Percentiles rank a stretch among this genome's conserved stretches.
These are phyloP conservation scores for Luperina nickerlii DNA, from an alignment of 2,888 invertebrate genomes.

Conservation along the genomic window DNA sequence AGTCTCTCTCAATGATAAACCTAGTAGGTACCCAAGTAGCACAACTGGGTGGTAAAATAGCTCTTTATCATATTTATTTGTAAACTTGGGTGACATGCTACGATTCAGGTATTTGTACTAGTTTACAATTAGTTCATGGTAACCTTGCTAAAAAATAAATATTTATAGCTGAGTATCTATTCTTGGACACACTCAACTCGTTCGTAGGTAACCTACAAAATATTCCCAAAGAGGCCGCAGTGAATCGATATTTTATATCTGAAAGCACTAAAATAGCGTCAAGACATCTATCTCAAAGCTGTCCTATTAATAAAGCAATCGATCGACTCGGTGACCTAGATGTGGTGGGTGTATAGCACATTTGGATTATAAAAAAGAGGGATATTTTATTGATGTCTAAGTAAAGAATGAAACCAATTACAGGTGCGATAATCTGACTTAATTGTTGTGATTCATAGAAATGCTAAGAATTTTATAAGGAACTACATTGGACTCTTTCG, in stretches of 20 bases:
- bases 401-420: conserved; percentile 1
- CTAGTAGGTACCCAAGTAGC: too few species aligned
- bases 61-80: too few species aligned
- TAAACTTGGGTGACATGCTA: neutral
- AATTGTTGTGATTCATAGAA: conserved; percentile 26
- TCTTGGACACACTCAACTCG: conserved; percentile 34
- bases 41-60: too few species aligned
- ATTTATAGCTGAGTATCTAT: conserved; percentile 35
- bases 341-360: conserved; percentile 2
- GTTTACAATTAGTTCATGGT: conserved; percentile 13
- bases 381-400: neutral
- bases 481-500: neutral
- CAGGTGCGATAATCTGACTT: neutral
- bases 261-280: conserved; percentile 41
- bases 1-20: neutral
- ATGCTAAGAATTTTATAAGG: conserved; percentile 5
- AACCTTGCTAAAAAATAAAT: conserved; percentile 38
- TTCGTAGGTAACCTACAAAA: conserved; percentile 17
- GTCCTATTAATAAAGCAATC: conserved; percentile 47
- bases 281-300: conserved; percentile 29
- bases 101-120: neutral
- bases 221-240: conserved; percentile 51
- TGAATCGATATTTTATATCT: conserved; percentile 49
- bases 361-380: neutral
- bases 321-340: conserved; percentile 33